These are phyloP conservation scores for Cygnus atratus DNA, from an alignment of 2,113 vertebrate species.

Conservation along the genomic window DNA sequence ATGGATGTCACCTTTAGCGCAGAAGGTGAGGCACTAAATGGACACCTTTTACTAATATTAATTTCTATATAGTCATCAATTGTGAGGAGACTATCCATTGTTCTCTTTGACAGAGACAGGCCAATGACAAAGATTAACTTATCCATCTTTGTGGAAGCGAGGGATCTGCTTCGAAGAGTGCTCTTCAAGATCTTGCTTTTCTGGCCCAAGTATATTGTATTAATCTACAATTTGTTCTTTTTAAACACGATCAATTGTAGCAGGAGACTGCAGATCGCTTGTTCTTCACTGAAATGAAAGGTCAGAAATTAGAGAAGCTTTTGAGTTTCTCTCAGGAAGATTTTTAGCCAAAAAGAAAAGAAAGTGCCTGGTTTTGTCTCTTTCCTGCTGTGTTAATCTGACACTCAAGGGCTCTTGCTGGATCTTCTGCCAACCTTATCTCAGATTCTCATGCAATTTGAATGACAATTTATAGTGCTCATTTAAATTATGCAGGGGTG, in stretches of 20 bases:
- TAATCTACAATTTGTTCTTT: constrained; percentile 37
- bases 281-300: constrained; percentile 48
- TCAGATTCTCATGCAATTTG: constrained; percentile 47
- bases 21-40: constrained; percentile 86
- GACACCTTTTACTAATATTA: constrained; percentile 88
- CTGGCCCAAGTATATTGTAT: constrained; percentile 32
- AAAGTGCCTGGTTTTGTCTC: constrained; percentile 4
- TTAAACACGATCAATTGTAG: constrained; percentile 45
- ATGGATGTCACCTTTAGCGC: constrained; percentile 85
- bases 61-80: constrained; percentile 90
- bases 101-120: constrained; percentile 85
- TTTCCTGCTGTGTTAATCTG: constrained; percentile 25
- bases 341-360: constrained; percentile 30
- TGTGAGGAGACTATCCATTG: constrained; percentile 84
- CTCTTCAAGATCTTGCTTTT: constrained; percentile 25
- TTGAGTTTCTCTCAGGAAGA: not conserved
- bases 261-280: constrained; percentile 5
- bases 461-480: constrained; percentile 42
- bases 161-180: constrained; percentile 33
- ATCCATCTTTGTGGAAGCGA: constrained; percentile 62
- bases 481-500: constrained; percentile 34
- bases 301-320: constrained; percentile 12
- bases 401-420: constrained; percentile 21
- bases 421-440: constrained; percentile 47
- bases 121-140: constrained; percentile 86